A percentile compares a stretch with the other conserved stretches of the same genome.
Conservation (phyloP, 2,888 invertebrate genomes). For the Dryadula phaetusa region DNA sequence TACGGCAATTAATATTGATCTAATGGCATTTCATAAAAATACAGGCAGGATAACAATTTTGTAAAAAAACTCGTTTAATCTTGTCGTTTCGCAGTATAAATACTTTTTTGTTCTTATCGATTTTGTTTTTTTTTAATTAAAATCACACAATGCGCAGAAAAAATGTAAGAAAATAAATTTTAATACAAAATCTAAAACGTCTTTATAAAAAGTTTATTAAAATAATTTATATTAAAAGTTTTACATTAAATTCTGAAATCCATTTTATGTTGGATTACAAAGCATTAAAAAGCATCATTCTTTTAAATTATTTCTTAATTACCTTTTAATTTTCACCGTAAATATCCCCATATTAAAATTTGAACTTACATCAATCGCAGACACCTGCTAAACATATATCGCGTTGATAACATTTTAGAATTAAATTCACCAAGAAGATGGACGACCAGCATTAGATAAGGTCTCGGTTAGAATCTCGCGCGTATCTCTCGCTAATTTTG, state of each 20-base stretch:
- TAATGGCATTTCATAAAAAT: neutral
- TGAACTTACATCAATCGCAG: no score
- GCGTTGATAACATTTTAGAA: neutral
- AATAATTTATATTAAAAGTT: no score
- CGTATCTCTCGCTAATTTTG: conserved; percentile 26
- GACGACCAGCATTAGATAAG: conserved; percentile 22
- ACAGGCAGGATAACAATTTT: neutral
- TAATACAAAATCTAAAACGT: no score
- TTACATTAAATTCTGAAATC: no score
- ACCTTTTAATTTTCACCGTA: no score
- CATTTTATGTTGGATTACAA: no score
- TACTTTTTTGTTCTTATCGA: neutral
- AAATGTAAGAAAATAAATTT: no score
- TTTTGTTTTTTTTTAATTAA: no score
- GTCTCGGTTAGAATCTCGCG: conserved; percentile 18
- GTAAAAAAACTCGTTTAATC: neutral
- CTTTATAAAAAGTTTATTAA: no score
- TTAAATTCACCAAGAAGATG: conserved; percentile 1
- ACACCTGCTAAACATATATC: neutral
- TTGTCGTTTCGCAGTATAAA: neutral
- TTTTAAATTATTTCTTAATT: no score
- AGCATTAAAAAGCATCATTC: no score
- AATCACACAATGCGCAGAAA: no score
- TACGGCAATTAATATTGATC: neutral
- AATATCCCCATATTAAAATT: neutral